A percentile compares a stretch with the other conserved stretches of the same genome.
Conservation (phyloP, 1,140 invertebrate species). For the Acromyrmex echinatior region DNA sequence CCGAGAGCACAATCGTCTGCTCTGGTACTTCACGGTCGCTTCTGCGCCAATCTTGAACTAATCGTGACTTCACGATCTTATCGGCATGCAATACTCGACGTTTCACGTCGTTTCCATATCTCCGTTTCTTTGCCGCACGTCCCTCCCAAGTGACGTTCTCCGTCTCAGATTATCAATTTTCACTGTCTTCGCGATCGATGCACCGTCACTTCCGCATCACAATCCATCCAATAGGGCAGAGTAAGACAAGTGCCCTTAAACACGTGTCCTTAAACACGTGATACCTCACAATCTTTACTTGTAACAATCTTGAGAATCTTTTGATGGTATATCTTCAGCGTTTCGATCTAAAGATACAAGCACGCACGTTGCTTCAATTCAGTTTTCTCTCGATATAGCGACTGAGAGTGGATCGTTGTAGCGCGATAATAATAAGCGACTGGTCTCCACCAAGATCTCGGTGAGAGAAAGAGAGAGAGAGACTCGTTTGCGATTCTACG, state of each 20-base stretch:
- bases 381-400: not conserved
- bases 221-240: not conserved
- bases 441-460: not conserved
- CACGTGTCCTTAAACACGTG: too few species aligned
- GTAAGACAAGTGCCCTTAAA: not conserved
- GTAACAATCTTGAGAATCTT: not conserved
- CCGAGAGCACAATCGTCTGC: not conserved
- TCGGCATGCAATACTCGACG: slow-evolving; percentile 20
- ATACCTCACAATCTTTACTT: too few species aligned
- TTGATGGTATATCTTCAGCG: not conserved
- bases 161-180: not conserved
- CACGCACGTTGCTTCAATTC: not conserved
- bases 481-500: slow-evolving; percentile 45
- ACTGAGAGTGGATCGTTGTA: not conserved
- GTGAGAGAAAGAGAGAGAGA: not conserved
- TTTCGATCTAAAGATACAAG: too few species aligned
- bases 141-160: not conserved
- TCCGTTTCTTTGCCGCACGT: not conserved
- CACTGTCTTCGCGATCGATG: not conserved
- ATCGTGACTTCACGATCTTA: slow-evolving; percentile 26
- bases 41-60: slow-evolving; percentile 13
- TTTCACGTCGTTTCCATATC: slow-evolving; percentile 22
- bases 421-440: slow-evolving; percentile 14
- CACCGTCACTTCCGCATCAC: not conserved
- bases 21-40: not conserved